Evolutionary conservation across 1,140 invertebrate species (phyloP), one percentile per base, ranked within the genome.

Genomic region (Planococcus citri): DNA sequence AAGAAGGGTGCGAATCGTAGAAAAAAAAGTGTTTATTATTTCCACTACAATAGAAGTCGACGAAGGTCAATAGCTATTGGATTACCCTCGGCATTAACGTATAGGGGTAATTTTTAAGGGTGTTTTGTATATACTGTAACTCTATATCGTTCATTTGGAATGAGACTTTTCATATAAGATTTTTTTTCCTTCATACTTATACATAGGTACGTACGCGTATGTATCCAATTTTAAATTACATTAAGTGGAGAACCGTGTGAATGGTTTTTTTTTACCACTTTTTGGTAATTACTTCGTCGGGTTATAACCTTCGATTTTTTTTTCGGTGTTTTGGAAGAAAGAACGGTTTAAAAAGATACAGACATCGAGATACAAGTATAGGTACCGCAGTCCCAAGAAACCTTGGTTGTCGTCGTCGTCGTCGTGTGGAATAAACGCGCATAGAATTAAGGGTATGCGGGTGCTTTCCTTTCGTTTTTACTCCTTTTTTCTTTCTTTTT

Each of bases 41-140:
- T 25, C 21, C 8, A 27, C 10, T 14, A 64, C 60, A 64, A 64
- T 24, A 64, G 60, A 64, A 64, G 60, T 64, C 25, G 60, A 27
- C 60, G 21, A 51, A 64, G 60, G 60, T 64, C 60, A 64, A 64
- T 64, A 64, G 60, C 60, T 64, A 64, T 64, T 64, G 60, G 60
- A 64, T 64, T 64, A 64, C 60, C 60, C 60, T 64, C 17, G 60
- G 21, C 60, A 4, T 64, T 25, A 64, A 64, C 60, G 41, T 64
- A 24, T 64, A 64, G 22, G 60, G 60, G 21, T 25, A 64, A 25
- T 64, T 64, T 64, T 64, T 25, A 25, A 64, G 25, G 60, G 25
- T 25, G 25, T 14, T 24, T 25, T 64, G 21, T 64, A 20, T 25
- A 27, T 27, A 25, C 17, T 58, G 60, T 64, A 64, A 64, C 25